Evolutionary conservation across 2,888 invertebrate genomes (phyloP).

Genomic region (Ochropleura plecta): DNA sequence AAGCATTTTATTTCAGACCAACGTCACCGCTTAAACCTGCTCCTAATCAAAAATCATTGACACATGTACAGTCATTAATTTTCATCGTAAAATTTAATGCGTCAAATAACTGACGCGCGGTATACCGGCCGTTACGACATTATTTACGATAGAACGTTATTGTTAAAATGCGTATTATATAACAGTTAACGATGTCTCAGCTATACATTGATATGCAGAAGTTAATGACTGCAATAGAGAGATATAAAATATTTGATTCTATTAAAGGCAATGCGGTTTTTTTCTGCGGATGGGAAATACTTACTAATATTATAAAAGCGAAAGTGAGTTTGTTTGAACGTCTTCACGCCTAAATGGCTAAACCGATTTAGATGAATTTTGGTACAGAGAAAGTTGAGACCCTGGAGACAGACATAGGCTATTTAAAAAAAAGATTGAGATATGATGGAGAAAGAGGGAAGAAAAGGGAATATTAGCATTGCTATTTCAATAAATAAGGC

Average conservation of each 20-base stretch:
- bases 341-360: too few relatives aligned
- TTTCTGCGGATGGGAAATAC: too few relatives aligned
- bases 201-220: constrained; percentile 57
- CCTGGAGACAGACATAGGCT: too few relatives aligned
- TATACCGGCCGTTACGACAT: constrained; percentile 36
- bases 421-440: too few relatives aligned
- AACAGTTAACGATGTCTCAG: constrained; percentile 45
- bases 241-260: constrained; percentile 22
- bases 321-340: too few relatives aligned
- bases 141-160: constrained; percentile 58
- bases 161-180: constrained; percentile 53
- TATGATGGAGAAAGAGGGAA: too few relatives aligned
- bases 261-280: constrained; percentile 2
- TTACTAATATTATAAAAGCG: too few relatives aligned
- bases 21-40: neutral
- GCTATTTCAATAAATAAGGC: too few relatives aligned
- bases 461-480: too few relatives aligned
- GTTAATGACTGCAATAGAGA: constrained; percentile 45
- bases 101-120: constrained; percentile 39
- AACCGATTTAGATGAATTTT: too few relatives aligned
- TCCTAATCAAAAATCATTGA: constrained; percentile 59
- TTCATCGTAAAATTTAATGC: constrained; percentile 64
- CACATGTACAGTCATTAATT: constrained; percentile 66
- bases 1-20: neutral
- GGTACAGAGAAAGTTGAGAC: too few relatives aligned